Evolutionary conservation across 2,888 invertebrate genomes (phyloP).

Genomic region (Tachystola acroxantha): DNA sequence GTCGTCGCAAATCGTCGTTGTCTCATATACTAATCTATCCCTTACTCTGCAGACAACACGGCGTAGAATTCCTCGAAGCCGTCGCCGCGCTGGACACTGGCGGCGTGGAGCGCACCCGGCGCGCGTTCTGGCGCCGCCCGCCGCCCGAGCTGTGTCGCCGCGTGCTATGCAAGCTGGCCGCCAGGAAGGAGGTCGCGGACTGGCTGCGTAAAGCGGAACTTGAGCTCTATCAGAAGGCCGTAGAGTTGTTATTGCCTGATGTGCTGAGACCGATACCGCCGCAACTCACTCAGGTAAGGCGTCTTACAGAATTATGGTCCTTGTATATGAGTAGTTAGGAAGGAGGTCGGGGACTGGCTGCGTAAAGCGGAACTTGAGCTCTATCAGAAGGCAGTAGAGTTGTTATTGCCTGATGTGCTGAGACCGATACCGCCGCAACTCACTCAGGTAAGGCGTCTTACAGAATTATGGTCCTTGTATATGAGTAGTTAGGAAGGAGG

Average conservation of each 20-base stretch:
- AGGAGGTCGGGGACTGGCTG: constrained; percentile 86
- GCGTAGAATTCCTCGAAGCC: constrained; percentile 94
- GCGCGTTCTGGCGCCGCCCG: constrained; percentile 93
- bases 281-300: constrained; percentile 95
- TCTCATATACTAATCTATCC: constrained; percentile 22
- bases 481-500: constrained; percentile 41
- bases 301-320: too few relatives aligned
- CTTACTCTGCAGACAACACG: constrained; percentile 85
- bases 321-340: too few relatives aligned
- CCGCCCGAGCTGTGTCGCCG: constrained; percentile 93
- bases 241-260: constrained; percentile 97
- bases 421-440: constrained; percentile 95
- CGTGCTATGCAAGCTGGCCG: constrained; percentile 87
- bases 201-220: constrained; percentile 92
- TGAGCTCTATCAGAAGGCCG: constrained; percentile 96
- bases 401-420: constrained; percentile 97
- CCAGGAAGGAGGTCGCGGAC: constrained; percentile 76
- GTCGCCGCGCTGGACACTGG: constrained; percentile 94
- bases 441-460: constrained; percentile 96
- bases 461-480: too few relatives aligned
- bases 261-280: constrained; percentile 96
- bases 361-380: constrained; percentile 92
- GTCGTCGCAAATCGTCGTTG: too few relatives aligned
- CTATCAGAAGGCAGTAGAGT: constrained; percentile 97
- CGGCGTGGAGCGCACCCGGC: constrained; percentile 93